A percentile compares a stretch with the other conserved stretches of the same genome.
Evolutionary conservation across 2,888 invertebrate species (phyloP).

Genomic region (Cartodere bifasciata): DNA sequence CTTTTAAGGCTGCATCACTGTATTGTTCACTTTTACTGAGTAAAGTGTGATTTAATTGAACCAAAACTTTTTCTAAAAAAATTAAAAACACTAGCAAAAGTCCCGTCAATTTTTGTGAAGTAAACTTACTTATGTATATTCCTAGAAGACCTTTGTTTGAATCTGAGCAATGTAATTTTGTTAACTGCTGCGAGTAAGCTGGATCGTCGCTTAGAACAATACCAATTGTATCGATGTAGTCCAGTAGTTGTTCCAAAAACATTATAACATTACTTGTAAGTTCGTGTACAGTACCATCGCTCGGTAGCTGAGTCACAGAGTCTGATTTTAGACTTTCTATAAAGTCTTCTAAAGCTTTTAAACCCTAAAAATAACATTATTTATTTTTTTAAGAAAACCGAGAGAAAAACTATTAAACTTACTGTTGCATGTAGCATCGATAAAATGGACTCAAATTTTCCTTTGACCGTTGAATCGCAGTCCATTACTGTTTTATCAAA

Average conservation of each 20-base stretch:
- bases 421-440: conserved; percentile 64
- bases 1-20: conserved; percentile 70
- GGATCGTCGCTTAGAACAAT: conserved; percentile 50
- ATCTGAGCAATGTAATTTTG: conserved; percentile 39
- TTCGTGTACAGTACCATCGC: conserved; percentile 97
- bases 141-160: conserved; percentile 57
- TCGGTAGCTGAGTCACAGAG: conserved; percentile 69
- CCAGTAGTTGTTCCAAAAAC: conserved; percentile 75
- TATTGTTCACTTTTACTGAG: conserved; percentile 88
- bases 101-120: background rate
- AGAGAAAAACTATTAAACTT: conserved; percentile 25
- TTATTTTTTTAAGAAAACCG: background rate
- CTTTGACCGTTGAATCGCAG: conserved; percentile 53
- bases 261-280: conserved; percentile 88
- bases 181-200: conserved; percentile 40
- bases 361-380: conserved; percentile 64
- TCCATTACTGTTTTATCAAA: conserved; percentile 66
- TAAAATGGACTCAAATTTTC: conserved; percentile 60
- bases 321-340: conserved; percentile 76
- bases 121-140: conserved; percentile 61
- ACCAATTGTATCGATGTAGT: conserved; percentile 65
- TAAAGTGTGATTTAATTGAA: conserved; percentile 79
- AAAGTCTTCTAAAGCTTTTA: conserved; percentile 85
- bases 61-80: conserved; percentile 68
- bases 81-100: conserved; percentile 10